Evolutionary conservation across 2,113 vertebrate species (phyloP), one percentile per base, ranked within the genome.

Genomic region (Indri indri): DNA sequence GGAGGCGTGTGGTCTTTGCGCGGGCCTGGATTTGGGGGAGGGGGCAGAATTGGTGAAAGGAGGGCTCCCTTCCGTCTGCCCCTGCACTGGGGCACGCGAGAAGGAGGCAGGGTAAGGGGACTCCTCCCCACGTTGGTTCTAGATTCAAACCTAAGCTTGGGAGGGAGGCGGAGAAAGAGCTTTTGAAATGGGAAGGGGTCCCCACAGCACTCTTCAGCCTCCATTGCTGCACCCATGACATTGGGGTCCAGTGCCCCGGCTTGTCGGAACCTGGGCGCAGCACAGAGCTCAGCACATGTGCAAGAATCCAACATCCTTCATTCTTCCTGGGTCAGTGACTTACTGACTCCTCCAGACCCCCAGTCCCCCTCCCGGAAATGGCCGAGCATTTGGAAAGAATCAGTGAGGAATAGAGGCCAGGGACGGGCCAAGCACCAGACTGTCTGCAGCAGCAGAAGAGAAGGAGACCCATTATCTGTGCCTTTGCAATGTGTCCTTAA

Each of bases 1-100:
- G 93, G 87, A 80, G 71, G 96, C 92, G n/a, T 90, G 95, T 97
- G 97, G 94, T 97, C 98, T 95, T 92, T 94, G 95, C 81, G 97
- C 96, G 92, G 95, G 96, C 92, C 92, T 83, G 83, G 97, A 96
- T 97, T 94, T 88, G 97, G 98, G 97, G 97, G 97, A 91, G 96
- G 83, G 47, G 71, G 1, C 12, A 30, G 59, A 37, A 37, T 91
- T 96, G 22, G 2, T 0, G 0, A 18, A 37, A 70, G 65, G 84
- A 42, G 32, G 34, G 22, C 54, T 23, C 18, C 16, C 57, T 45
- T 34, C 22, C 50, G 23, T 3, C 11, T 0, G 0, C 27, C 40
- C 37, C 10, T 4, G 47, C 27, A 3, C 9, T 54, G 34, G 8
- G 32, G 2, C 25, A 16, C 20, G 8, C 8, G 14, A 73, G 45